Evolutionary conservation across 2,888 invertebrate genomes (phyloP).

Genomic region (Caenorhabditis sp.): DNA sequence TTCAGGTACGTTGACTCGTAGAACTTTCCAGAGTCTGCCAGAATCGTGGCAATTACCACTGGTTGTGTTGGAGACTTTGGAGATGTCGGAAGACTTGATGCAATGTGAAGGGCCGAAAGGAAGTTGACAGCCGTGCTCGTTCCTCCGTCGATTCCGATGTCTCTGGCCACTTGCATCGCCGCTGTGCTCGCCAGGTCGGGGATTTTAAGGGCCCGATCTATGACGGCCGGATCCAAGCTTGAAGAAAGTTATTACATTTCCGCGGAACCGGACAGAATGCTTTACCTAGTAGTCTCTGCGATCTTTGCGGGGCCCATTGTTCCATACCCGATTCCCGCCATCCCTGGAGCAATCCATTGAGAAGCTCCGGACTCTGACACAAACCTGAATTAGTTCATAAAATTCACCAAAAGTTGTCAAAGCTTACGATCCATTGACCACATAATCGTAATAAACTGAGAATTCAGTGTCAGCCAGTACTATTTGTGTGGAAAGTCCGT

Average conservation of each 20-base stretch:
- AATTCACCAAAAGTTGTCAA: too few relatives aligned
- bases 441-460: slow-evolving; percentile 62
- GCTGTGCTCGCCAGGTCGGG: slow-evolving; percentile 74
- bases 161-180: slow-evolving; percentile 64
- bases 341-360: slow-evolving; percentile 61
- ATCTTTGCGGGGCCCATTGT: slow-evolving; percentile 56
- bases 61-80: background rate
- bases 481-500: slow-evolving; percentile 55
- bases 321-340: slow-evolving; percentile 66
- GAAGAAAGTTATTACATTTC: slow-evolving; percentile 14
- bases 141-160: slow-evolving; percentile 59
- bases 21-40: slow-evolving; percentile 62
- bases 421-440: slow-evolving; percentile 47
- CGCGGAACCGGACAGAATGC: background rate
- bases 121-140: slow-evolving; percentile 72
- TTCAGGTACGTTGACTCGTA: slow-evolving; percentile 66
- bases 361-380: slow-evolving; percentile 51
- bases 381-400: slow-evolving; percentile 28
- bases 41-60: slow-evolving; percentile 58
- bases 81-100: background rate
- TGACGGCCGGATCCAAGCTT: slow-evolving; percentile 66
- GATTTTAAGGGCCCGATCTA: slow-evolving; percentile 71
- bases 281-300: slow-evolving; percentile 63
- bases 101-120: slow-evolving; percentile 66
- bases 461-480: slow-evolving; percentile 65